A percentile compares a stretch with the other conserved stretches of the same genome.
Evolutionary conservation across 2,797 vertebrate genomes (phyloP).

Genomic region (Eleutherodactylus coqui): DNA sequence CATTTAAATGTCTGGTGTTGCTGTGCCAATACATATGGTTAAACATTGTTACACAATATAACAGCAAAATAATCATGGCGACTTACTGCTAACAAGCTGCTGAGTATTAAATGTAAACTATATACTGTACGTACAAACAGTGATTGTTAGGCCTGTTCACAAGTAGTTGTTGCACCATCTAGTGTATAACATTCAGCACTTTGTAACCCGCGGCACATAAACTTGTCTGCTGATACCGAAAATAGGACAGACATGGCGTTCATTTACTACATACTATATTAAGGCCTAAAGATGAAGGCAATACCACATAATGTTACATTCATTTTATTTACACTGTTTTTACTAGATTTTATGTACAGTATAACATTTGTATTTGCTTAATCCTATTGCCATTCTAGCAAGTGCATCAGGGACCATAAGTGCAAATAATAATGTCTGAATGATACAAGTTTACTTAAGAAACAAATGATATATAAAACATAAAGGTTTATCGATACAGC

Average conservation of each 20-base stretch:
- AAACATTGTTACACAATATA: too few relatives aligned
- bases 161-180: not conserved
- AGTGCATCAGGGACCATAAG: not conserved
- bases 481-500: not conserved
- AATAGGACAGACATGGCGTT: not conserved
- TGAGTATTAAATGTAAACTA: not conserved
- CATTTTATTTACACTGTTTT: constrained; percentile 23
- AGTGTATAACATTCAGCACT: not conserved
- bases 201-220: not conserved
- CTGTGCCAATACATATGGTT: not conserved
- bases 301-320: not conserved
- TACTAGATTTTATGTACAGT: constrained; percentile 11
- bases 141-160: not conserved
- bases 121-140: not conserved
- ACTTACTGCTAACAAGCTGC: too few relatives aligned
- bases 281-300: not conserved
- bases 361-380: constrained; percentile 2
- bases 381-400: not conserved
- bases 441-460: not conserved
- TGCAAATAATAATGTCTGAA: not conserved
- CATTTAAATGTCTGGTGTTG: too few relatives aligned
- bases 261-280: not conserved
- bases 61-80: too few relatives aligned
- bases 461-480: not conserved
- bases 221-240: not conserved